phyloP scores from a whole-genome alignment of 2,113 vertebrate species.

The Falcunculus frontatus region DNA sequence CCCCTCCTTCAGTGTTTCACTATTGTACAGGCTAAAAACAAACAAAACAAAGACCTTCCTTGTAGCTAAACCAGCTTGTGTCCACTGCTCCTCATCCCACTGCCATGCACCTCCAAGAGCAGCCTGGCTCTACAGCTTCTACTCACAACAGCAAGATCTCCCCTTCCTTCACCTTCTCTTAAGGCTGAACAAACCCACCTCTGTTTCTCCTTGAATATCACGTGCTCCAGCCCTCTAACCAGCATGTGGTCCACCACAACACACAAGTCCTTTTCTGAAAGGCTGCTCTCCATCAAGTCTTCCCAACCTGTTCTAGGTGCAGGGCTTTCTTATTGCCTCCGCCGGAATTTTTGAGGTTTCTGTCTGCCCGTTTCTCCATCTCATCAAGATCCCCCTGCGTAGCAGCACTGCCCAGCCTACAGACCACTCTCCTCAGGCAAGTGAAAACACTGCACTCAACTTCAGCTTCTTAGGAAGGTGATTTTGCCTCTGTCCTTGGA shows the following conservation, averaged over 20 bases:
- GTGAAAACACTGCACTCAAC: neutral
- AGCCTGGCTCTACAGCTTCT: neutral
- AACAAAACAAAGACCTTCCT: neutral
- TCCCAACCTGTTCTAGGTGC: neutral
- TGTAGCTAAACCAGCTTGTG: neutral
- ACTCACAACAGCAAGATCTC: neutral
- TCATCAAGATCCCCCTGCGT: neutral
- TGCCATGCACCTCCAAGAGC: neutral
- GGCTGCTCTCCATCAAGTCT: neutral
- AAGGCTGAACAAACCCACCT: neutral
- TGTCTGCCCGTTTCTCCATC: neutral
- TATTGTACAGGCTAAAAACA: neutral
- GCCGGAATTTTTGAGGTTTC: neutral
- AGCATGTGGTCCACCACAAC: neutral
- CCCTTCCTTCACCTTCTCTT: neutral
- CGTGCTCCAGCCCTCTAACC: fast-evolving
- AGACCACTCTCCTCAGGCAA: neutral
- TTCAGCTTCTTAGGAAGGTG: neutral
- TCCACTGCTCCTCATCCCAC: neutral
- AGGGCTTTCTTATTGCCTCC: neutral
- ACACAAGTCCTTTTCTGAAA: neutral
- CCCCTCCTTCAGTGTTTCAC: neutral
- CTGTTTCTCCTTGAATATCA: neutral
- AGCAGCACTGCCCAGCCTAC: neutral
- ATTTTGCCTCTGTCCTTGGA: neutral